Percentiles rank a stretch among this genome's conserved stretches.
phyloP scores from a whole-genome alignment of 2,113 vertebrate genomes.

The Nanorana parkeri region DNA sequence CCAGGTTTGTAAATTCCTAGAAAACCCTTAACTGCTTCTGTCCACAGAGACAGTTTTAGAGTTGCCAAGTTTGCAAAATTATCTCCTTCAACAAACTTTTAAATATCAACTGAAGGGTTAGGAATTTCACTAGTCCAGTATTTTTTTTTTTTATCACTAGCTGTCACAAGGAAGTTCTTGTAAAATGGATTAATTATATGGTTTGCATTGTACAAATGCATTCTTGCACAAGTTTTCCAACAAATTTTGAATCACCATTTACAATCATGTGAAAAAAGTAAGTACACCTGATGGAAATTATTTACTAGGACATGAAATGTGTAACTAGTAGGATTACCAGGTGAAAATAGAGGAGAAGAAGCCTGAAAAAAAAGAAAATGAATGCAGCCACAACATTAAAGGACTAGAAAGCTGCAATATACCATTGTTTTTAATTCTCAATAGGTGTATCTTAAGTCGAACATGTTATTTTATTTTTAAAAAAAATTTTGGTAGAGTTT shows the following conservation, averaged over 20 bases:
- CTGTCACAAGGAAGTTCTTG: neutral
- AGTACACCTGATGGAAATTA: too few relatives aligned
- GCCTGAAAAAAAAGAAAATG: too few relatives aligned
- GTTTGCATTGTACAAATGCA: neutral
- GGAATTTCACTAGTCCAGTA: neutral
- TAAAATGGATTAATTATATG: neutral
- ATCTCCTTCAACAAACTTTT: conserved; percentile 45
- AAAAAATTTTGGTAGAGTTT: too few relatives aligned
- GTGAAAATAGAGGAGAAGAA: too few relatives aligned
- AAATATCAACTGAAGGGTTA: conserved; percentile 42
- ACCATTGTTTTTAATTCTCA: too few relatives aligned
- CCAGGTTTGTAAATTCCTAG: conserved; percentile 32
- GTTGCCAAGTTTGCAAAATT: conserved; percentile 55
- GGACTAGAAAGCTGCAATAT: too few relatives aligned
- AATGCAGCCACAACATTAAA: too few relatives aligned
- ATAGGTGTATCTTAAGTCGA: too few relatives aligned
- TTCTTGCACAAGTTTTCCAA: too few relatives aligned
- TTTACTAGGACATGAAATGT: neutral
- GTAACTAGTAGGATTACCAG: too few relatives aligned
- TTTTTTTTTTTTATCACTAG: neutral
- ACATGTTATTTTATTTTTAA: too few relatives aligned
- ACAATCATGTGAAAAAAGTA: neutral
- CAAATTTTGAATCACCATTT: neutral
- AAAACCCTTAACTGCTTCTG: conserved; percentile 50
- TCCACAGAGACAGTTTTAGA: conserved; percentile 48